phyloP scores from a whole-genome alignment of 2,797 vertebrate genomes.

The Syngnathus rostellatus region DNA sequence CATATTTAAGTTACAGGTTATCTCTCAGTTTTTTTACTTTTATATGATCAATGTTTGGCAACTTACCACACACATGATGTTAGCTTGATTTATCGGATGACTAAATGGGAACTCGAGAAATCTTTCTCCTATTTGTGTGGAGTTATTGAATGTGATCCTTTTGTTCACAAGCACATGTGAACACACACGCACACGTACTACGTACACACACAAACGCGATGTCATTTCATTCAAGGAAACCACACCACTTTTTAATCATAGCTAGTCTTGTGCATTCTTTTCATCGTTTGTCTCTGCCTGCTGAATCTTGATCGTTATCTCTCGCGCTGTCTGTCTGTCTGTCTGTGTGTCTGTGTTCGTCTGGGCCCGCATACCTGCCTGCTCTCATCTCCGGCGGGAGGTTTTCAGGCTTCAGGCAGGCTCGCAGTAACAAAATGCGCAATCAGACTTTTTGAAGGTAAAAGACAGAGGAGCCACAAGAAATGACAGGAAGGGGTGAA shows the following conservation, averaged over 20 bases:
- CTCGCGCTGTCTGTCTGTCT: constrained; percentile 9
- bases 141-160: neutral
- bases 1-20: neutral
- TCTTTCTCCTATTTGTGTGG: neutral
- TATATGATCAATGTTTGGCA: neutral
- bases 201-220: neutral
- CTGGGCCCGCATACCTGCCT: constrained; percentile 16
- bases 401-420: constrained; percentile 20
- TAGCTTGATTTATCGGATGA: neutral
- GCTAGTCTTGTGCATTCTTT: constrained; percentile 13
- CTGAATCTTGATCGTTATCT: constrained; percentile 42
- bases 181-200: neutral
- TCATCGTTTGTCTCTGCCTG: constrained; percentile 18
- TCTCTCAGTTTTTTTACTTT: neutral
- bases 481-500: neutral
- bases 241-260: constrained; percentile 18
- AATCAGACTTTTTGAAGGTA: constrained; percentile 48
- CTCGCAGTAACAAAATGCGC: constrained; percentile 48
- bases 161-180: neutral
- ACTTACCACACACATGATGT: neutral
- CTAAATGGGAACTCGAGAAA: neutral
- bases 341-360: constrained; percentile 14
- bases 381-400: constrained; percentile 38
- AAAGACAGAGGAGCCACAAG: constrained; percentile 10
- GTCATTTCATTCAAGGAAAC: constrained; percentile 24